phyloP scores from a whole-genome alignment of 2,113 vertebrate genomes.

The Emydura subglobosa region DNA sequence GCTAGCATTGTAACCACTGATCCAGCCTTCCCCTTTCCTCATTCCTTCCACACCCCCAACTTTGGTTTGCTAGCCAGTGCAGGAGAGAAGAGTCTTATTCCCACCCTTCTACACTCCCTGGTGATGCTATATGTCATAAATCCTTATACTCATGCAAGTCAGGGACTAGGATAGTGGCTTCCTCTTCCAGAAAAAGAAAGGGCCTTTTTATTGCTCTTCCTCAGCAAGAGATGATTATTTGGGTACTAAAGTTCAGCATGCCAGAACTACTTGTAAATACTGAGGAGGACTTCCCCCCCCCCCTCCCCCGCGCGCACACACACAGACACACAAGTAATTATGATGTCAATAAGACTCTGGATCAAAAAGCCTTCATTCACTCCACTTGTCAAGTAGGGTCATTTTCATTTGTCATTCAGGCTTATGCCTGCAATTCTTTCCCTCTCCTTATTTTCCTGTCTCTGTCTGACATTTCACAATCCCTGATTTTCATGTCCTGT shows the following conservation, averaged over 20 bases:
- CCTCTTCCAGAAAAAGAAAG: not conserved
- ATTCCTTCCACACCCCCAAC: not conserved
- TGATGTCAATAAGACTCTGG: not conserved
- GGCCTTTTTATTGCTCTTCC: not conserved
- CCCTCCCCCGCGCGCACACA: not conserved
- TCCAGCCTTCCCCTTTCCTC: not conserved
- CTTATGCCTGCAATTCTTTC: not conserved
- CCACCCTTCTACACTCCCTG: not conserved
- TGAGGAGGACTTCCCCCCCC: not conserved
- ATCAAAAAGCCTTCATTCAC: constrained; percentile 25
- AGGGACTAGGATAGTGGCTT: not conserved
- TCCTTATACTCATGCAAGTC: not conserved
- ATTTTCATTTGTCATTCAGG: constrained; percentile 9
- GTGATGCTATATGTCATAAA: not conserved
- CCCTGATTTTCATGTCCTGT: not conserved
- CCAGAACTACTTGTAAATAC: not conserved
- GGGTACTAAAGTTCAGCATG: not conserved
- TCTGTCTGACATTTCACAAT: not conserved
- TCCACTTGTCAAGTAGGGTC: not conserved
- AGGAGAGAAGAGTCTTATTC: not conserved
- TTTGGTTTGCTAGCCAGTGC: not conserved
- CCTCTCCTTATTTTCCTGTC: not conserved
- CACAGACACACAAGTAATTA: not conserved
- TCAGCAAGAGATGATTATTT: not conserved
- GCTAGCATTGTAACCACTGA: not conserved